A percentile compares a stretch with the other conserved stretches of the same genome.
These are phyloP conservation scores for Lamprotornis superbus DNA, from an alignment of 2,113 vertebrate genomes.

Conservation along the genomic window DNA sequence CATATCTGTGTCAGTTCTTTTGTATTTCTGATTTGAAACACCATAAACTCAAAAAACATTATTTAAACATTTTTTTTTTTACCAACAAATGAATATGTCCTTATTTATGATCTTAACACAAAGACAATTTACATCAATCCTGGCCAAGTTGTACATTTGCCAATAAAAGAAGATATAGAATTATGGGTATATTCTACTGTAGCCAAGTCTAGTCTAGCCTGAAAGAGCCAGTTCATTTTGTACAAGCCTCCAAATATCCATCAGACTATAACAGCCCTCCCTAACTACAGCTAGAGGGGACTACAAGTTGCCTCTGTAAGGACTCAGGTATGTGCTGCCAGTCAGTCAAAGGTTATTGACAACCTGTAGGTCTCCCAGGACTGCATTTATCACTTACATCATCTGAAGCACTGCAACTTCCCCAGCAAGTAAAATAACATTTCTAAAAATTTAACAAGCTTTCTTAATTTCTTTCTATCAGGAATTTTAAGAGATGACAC, in stretches of 20 bases:
- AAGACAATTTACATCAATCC: not conserved
- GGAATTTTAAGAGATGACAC: not conserved
- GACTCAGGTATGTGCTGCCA: not conserved
- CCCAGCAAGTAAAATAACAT: not conserved
- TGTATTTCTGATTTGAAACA: not conserved
- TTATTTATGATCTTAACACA: not conserved
- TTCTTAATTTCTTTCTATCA: not conserved
- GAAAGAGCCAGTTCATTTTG: constrained; percentile 43
- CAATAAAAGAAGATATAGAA: not conserved
- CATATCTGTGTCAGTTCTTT: not conserved
- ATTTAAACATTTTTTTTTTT: not conserved
- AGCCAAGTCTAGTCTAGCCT: not conserved
- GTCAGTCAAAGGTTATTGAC: not conserved
- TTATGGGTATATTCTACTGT: not conserved
- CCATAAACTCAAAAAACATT: not conserved
- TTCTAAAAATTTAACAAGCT: not conserved
- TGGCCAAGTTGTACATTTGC: not conserved
- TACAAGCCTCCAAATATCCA: constrained; percentile 1
- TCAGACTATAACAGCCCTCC: not conserved
- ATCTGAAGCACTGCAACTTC: not conserved
- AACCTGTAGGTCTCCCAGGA: not conserved
- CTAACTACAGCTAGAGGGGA: not conserved
- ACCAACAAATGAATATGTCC: not conserved
- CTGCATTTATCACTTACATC: not conserved
- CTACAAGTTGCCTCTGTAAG: not conserved